Conservation (phyloP, 2,113 vertebrate species). For the Psophia crepitans region DNA sequence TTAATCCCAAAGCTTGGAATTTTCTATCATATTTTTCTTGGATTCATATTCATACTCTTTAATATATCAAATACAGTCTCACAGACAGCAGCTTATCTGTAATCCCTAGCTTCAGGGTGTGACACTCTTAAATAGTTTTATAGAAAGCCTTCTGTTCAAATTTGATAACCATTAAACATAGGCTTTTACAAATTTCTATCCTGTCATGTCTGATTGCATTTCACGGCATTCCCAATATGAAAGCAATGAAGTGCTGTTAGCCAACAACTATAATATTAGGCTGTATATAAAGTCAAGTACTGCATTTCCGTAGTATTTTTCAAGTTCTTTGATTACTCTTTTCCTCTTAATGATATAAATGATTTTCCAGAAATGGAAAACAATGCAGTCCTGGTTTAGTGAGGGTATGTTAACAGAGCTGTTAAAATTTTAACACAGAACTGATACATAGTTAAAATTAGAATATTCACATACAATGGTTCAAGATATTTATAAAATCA, state of each 20-base stretch:
- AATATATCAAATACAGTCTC: not conserved
- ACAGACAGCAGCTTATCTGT: constrained; percentile 26
- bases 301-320: not conserved
- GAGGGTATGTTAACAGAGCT: not conserved
- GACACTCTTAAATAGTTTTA: not conserved
- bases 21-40: not conserved
- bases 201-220: not conserved
- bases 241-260: not conserved
- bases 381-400: not conserved
- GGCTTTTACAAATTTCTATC: not conserved
- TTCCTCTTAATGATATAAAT: not conserved
- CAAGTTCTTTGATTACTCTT: not conserved
- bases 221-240: not conserved
- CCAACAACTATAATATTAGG: not conserved
- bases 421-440: not conserved
- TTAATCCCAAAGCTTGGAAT: constrained; percentile 12
- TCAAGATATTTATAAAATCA: not conserved
- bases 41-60: not conserved
- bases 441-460: not conserved
- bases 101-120: constrained; percentile 17
- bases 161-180: constrained; percentile 44
- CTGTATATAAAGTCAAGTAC: not conserved
- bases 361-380: not conserved
- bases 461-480: not conserved
- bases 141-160: constrained; percentile 19